Conservation (phyloP, 2,113 vertebrate genomes). For the Telmatochromis sp. region DNA sequence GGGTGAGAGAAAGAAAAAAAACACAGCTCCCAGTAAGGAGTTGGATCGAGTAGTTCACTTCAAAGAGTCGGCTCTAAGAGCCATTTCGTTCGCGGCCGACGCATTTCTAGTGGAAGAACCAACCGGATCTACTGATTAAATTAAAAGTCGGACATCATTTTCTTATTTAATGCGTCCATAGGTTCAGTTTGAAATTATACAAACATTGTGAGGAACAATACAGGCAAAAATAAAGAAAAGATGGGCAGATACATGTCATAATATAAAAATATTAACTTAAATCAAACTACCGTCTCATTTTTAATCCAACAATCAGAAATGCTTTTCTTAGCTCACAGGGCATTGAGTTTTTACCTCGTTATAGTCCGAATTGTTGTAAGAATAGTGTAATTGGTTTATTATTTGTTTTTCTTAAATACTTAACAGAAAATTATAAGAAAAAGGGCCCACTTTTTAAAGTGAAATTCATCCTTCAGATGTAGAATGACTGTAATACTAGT, state of each 20-base stretch:
- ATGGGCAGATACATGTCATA: neutral
- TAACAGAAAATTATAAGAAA: neutral
- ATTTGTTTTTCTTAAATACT: neutral
- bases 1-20: neutral
- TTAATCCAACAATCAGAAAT: neutral
- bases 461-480: neutral
- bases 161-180: neutral
- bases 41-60: rapidly evolving
- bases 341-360: neutral
- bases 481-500: neutral
- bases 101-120: neutral
- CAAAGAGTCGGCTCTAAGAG: neutral
- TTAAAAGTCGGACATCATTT: neutral
- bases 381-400: neutral
- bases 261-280: neutral
- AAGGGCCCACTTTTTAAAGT: neutral
- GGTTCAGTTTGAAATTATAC: neutral
- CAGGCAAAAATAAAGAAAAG: neutral
- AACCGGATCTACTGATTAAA: neutral
- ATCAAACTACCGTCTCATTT: neutral
- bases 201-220: neutral
- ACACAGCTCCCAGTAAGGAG: neutral
- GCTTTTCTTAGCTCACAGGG: neutral
- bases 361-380: neutral
- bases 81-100: rapidly evolving